Evolutionary conservation across 2,113 vertebrate genomes (phyloP), one percentile per base, ranked within the genome.

Genomic region (Verasper variegatus): DNA sequence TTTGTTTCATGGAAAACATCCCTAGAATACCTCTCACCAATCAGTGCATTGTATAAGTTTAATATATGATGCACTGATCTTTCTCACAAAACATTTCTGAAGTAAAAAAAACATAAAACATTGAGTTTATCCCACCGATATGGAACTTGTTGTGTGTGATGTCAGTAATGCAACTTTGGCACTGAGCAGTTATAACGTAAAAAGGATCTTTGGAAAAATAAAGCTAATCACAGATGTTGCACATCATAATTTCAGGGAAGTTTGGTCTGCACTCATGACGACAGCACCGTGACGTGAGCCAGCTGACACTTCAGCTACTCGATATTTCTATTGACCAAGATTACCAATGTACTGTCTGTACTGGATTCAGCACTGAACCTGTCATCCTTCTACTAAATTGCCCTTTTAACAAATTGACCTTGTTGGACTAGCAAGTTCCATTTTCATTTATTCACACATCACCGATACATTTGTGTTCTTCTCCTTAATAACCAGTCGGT

Each of bases 41-140:
- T 7, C 70, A 20, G 17, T 17, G 7, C 60, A 47, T 11, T 76
- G 54, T 66, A 20, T 3, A 67, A 3, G 49, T 81, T 76, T 42
- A 57, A 23, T 35, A 57, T 8, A 12, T 21, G 55, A 45, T 62
- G 59, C 51, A 63, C 42, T 42, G 8, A 40, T 35, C 4, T 68
- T 26, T 49, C 7, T 35, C n/a, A 52, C 1, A 52, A 71, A 64
- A 37, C 23, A 10, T 15, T 14, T 59, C 23, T 55, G 6, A 84
- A 56, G 23, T 61, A 5, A 35, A 66, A 66, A 45, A 52, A 27
- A 23, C 23, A 5, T 31, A 8, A 18, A 4, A 74, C 31, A 40
- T 21, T 5, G 56, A 15, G 12, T 51, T 51, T 10, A 47, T 62
- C 14, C 37, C 40, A 47, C 40, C 64, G 23, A 71, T 23, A 55